phyloP scores from a whole-genome alignment of 2,113 vertebrate genomes.

The Turdus rufiventris region DNA sequence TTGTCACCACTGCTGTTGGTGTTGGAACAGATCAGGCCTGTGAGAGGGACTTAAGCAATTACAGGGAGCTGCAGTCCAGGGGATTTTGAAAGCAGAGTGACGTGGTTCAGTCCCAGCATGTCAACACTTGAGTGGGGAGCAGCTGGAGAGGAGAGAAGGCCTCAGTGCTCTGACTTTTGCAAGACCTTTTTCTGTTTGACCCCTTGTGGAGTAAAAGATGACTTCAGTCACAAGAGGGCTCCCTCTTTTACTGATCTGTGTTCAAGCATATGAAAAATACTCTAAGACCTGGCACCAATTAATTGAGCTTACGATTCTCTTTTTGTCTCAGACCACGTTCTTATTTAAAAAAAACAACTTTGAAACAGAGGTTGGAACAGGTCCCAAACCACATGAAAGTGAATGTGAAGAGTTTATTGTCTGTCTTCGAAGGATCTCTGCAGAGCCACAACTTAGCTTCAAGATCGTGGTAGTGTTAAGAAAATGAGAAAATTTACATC shows the following conservation, averaged over 20 bases:
- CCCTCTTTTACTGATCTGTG: background rate
- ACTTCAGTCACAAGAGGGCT: background rate
- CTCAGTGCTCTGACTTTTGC: background rate
- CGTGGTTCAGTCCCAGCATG: background rate
- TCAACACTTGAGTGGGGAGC: background rate
- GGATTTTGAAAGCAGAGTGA: background rate
- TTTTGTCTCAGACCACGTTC: background rate
- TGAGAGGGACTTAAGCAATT: background rate
- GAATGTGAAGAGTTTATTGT: background rate
- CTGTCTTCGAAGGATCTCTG: background rate
- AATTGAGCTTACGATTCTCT: background rate
- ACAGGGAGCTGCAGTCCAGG: background rate
- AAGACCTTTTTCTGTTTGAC: background rate
- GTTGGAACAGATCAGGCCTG: background rate
- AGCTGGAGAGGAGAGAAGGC: background rate
- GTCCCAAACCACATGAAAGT: constrained; percentile 4
- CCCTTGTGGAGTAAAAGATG: background rate
- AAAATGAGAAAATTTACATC: background rate
- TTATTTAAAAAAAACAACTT: background rate
- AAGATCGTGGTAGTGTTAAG: background rate
- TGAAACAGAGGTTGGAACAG: background rate
- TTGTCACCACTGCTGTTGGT: background rate
- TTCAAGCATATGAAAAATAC: background rate
- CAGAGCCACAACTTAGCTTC: background rate
- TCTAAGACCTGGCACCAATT: background rate